Conservation (phyloP, 2,113 vertebrate species). For the Tragelaphus scriptus region DNA sequence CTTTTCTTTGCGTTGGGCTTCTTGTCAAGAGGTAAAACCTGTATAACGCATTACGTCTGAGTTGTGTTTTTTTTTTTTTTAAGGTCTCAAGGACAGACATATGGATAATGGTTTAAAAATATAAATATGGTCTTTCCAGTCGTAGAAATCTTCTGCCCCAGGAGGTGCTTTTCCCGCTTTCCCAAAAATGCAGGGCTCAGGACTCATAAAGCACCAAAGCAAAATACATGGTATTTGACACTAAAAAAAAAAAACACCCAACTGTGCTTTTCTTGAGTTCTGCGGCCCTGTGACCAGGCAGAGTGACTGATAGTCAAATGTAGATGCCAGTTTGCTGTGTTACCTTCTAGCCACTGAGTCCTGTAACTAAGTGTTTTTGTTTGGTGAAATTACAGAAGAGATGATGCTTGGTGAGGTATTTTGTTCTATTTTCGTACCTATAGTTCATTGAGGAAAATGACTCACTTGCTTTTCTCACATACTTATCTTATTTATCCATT, state of each 20-base stretch:
- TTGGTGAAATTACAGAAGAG: constrained; percentile 50
- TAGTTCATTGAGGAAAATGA: constrained; percentile 21
- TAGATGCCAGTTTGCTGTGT: not conserved
- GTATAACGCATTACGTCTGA: constrained; percentile 60
- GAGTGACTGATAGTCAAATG: not conserved
- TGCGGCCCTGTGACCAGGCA: constrained; percentile 24
- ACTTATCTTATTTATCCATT: not conserved
- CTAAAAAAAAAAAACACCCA: not conserved
- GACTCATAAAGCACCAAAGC: constrained; percentile 8
- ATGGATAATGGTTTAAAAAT: constrained; percentile 49
- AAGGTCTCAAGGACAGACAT: constrained; percentile 36
- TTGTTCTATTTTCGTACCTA: constrained; percentile 33
- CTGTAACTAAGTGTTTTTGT: constrained; percentile 20
- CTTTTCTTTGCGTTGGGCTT: constrained; percentile 55
- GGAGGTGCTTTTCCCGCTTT: constrained; percentile 18
- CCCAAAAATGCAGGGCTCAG: not conserved
- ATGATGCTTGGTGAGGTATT: not conserved
- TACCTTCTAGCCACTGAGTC: not conserved
- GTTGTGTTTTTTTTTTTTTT: not conserved
- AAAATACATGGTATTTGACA: constrained; percentile 43
- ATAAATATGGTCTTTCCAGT: constrained; percentile 47
- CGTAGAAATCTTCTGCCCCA: constrained; percentile 52
- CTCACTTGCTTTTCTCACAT: constrained; percentile 25
- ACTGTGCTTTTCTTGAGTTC: constrained; percentile 31
- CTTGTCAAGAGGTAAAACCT: constrained; percentile 54